phyloP scores from a whole-genome alignment of 2,113 vertebrate species.

The Solea solea region DNA sequence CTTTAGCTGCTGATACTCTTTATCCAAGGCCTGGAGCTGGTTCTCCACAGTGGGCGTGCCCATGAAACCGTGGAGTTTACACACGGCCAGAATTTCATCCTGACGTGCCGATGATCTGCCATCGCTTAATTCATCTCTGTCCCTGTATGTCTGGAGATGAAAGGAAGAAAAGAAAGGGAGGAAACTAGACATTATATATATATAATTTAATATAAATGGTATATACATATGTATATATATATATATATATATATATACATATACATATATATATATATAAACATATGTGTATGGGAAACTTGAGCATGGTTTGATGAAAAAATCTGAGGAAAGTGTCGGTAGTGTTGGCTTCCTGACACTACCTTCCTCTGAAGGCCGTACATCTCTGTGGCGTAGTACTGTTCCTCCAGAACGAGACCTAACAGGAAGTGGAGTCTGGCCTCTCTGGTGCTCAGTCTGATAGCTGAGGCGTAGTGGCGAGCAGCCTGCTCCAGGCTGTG shows the following conservation, averaged over 20 bases:
- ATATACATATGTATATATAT: too few species aligned
- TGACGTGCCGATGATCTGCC: slow-evolving; percentile 69
- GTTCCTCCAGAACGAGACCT: slow-evolving; percentile 71
- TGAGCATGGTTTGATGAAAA: too few species aligned
- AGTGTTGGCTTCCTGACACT: background rate
- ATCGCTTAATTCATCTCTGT: slow-evolving; percentile 47
- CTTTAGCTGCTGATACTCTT: slow-evolving; percentile 74
- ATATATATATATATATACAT: too few species aligned
- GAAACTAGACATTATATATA: too few species aligned
- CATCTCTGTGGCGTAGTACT: slow-evolving; percentile 67
- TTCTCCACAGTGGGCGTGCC: slow-evolving; percentile 66
- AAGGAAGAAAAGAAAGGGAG: background rate
- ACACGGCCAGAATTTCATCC: slow-evolving; percentile 78
- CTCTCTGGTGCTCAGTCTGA: slow-evolving; percentile 66
- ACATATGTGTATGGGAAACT: too few species aligned
- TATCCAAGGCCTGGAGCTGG: slow-evolving; percentile 78
- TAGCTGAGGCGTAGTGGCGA: slow-evolving; percentile 69
- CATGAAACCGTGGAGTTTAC: slow-evolving; percentile 73
- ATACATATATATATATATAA: too few species aligned
- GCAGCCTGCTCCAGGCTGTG: slow-evolving; percentile 67
- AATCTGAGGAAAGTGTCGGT: too few species aligned
- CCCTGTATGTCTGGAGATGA: slow-evolving; percentile 48
- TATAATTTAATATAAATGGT: too few species aligned
- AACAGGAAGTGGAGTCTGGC: slow-evolving; percentile 73
- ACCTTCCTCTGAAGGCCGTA: slow-evolving; percentile 69